These are phyloP conservation scores for Allobates femoralis DNA, from an alignment of 2,797 vertebrate species.

Conservation along the genomic window DNA sequence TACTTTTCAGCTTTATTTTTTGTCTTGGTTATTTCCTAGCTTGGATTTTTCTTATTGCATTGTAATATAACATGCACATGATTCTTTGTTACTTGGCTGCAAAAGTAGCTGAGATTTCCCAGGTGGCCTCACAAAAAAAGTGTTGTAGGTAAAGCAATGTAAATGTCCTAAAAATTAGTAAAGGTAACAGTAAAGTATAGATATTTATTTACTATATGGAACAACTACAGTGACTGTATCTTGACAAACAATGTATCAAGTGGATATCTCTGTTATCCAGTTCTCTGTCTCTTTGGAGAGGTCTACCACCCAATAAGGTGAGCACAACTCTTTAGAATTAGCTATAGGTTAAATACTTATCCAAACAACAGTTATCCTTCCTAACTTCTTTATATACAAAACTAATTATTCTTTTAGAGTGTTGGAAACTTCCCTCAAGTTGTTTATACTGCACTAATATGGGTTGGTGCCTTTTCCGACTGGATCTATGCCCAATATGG, in stretches of 20 bases:
- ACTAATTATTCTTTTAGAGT: too few species aligned
- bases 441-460: too few species aligned
- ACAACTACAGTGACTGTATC: neutral
- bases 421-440: too few species aligned
- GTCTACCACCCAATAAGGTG: too few species aligned
- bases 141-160: slow-evolving; percentile 8
- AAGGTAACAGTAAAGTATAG: neutral
- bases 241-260: neutral
- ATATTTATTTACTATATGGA: neutral
- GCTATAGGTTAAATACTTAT: too few species aligned
- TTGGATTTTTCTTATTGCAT: slow-evolving; percentile 2
- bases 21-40: slow-evolving; percentile 19
- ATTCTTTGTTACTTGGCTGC: neutral
- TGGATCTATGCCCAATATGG: too few species aligned
- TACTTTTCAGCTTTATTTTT: slow-evolving; percentile 22
- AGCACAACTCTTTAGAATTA: too few species aligned
- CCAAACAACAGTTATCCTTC: too few species aligned
- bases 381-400: too few species aligned
- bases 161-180: slow-evolving; percentile 3
- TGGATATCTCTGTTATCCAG: too few species aligned
- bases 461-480: too few species aligned
- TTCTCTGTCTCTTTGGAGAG: too few species aligned
- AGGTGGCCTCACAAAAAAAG: slow-evolving; percentile 16
- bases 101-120: neutral
- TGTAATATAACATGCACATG: slow-evolving; percentile 24